phyloP scores from a whole-genome alignment of 2,888 invertebrate genomes.

The Nudaria mundana region DNA sequence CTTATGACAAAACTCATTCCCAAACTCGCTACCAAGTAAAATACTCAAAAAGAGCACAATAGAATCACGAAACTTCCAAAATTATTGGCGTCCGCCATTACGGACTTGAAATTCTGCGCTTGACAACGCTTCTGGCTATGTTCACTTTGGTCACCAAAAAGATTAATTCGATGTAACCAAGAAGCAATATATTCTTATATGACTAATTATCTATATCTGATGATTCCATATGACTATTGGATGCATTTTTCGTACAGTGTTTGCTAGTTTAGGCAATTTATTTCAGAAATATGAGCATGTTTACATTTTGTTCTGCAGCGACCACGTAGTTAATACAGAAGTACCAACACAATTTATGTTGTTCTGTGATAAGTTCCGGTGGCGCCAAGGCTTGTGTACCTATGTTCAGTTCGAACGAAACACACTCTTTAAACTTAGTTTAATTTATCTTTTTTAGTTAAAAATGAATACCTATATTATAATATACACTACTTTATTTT shows the following conservation, averaged over 20 bases:
- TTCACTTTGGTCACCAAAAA: slow-evolving; percentile 74
- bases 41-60: slow-evolving; percentile 75
- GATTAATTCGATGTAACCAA: slow-evolving; percentile 42
- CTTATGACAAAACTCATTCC: slow-evolving; percentile 65
- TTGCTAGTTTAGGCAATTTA: slow-evolving; percentile 38
- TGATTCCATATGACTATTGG: slow-evolving; percentile 14
- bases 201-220: slow-evolving; percentile 15
- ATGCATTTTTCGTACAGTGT: slow-evolving; percentile 20
- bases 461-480: no score
- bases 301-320: slow-evolving; percentile 74
- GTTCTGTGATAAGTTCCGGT: slow-evolving; percentile 62
- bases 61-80: slow-evolving; percentile 80
- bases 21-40: slow-evolving; percentile 51
- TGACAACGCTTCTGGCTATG: slow-evolving; percentile 77
- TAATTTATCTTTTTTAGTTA: neutral
- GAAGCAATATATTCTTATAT: slow-evolving; percentile 18
- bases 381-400: slow-evolving; percentile 61
- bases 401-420: slow-evolving; percentile 42
- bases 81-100: slow-evolving; percentile 81
- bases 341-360: slow-evolving; percentile 52
- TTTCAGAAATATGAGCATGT: slow-evolving; percentile 64
- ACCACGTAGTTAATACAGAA: slow-evolving; percentile 75
- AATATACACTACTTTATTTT: no score
- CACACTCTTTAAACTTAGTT: neutral
- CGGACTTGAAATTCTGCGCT: slow-evolving; percentile 77